phyloP scores from a whole-genome alignment of 2,113 vertebrate genomes.

The Hyperopisus bebe region DNA sequence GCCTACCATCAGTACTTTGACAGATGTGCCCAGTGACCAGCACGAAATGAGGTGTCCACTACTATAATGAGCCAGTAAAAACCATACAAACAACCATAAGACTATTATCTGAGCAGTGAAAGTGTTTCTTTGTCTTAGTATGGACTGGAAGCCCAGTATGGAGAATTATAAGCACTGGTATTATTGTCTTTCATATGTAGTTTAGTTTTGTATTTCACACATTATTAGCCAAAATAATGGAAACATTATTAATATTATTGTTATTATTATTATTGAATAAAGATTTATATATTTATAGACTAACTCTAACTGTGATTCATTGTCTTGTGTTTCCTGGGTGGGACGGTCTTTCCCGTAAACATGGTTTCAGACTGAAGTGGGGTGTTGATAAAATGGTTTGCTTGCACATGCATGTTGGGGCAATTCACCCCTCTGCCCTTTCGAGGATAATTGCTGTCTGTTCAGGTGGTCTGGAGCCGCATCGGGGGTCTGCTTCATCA shows the following conservation, averaged over 20 bases:
- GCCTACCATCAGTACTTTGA: neutral
- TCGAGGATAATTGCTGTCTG: neutral
- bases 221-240: conserved; percentile 60
- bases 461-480: neutral
- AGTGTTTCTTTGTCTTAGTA: conserved; percentile 35
- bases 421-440: neutral
- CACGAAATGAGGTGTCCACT: neutral
- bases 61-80: neutral
- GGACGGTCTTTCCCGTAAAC: neutral
- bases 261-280: conserved; percentile 59
- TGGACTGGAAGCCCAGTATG: conserved; percentile 35
- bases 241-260: conserved; percentile 41
- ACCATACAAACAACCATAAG: neutral
- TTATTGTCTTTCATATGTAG: conserved; percentile 54
- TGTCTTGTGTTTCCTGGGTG: neutral
- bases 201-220: conserved; percentile 53
- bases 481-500: neutral
- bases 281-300: conserved; percentile 71
- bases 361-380: neutral
- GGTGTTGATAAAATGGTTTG: neutral
- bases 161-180: conserved; percentile 59
- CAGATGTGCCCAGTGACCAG: neutral
- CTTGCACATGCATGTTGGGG: neutral
- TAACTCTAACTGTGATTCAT: conserved; percentile 24
- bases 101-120: neutral